phyloP scores from a whole-genome alignment of 2,113 vertebrate genomes.

The Egretta garzetta region DNA sequence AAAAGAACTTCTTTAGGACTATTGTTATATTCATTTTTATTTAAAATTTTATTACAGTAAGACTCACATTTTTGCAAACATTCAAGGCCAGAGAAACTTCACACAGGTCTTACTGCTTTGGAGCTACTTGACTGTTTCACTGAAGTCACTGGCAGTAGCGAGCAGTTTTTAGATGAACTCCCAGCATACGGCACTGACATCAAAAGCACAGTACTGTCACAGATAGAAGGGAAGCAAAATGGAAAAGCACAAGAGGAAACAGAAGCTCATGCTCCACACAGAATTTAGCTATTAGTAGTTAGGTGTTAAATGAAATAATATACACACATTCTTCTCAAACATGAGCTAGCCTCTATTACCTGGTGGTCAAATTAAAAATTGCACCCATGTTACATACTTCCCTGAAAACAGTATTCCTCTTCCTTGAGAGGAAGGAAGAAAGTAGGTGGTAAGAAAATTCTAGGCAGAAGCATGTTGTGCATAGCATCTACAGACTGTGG shows the following conservation, averaged over 20 bases:
- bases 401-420: neutral
- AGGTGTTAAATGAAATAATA: neutral
- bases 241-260: neutral
- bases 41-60: neutral
- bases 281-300: neutral
- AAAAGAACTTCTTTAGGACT: neutral
- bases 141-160: neutral
- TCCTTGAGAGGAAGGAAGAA: neutral
- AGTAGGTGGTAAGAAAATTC: neutral
- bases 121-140: neutral
- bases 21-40: neutral
- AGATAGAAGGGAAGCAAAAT: neutral
- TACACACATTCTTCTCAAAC: neutral
- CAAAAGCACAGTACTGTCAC: neutral
- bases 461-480: neutral
- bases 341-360: neutral
- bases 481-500: neutral
- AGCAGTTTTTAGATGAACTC: neutral
- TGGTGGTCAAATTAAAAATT: neutral
- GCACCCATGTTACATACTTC: neutral
- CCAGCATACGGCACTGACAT: rapidly evolving
- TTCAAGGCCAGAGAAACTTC: neutral
- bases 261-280: neutral
- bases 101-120: neutral
- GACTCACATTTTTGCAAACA: neutral